phyloP scores from a whole-genome alignment of 2,113 vertebrate species.

The Hylia prasina region DNA sequence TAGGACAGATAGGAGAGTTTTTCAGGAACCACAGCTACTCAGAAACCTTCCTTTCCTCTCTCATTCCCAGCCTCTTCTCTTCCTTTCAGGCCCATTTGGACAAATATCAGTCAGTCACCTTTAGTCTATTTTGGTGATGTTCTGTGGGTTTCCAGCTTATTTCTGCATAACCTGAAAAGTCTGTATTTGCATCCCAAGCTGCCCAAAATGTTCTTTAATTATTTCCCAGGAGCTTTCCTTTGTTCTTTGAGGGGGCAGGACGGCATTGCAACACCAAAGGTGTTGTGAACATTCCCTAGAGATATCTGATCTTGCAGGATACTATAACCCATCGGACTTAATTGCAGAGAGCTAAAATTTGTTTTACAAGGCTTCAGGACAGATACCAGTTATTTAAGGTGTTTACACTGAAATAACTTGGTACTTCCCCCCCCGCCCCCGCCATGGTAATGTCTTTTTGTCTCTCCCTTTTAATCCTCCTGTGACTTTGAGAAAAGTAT shows the following conservation, averaged over 20 bases:
- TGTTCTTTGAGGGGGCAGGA: neutral
- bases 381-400: neutral
- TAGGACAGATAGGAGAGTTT: neutral
- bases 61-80: neutral
- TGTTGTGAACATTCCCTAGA: neutral
- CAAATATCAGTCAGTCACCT: neutral
- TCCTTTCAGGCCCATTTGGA: neutral
- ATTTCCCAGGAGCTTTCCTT: conserved; percentile 9
- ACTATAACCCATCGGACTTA: neutral
- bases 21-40: neutral
- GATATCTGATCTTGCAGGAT: neutral
- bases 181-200: neutral
- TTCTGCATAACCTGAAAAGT: neutral
- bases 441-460: neutral
- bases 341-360: neutral
- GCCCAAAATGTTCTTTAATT: neutral
- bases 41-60: neutral
- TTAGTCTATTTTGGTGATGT: neutral
- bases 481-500: neutral
- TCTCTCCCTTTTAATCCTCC: neutral
- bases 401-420: neutral
- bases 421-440: too few relatives aligned
- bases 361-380: neutral
- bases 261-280: neutral
- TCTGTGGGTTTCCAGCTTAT: neutral